A percentile compares a stretch with the other conserved stretches of the same genome.
Evolutionary conservation across 2,113 vertebrate genomes (phyloP).

Genomic region (Oenanthe oenanthe): DNA sequence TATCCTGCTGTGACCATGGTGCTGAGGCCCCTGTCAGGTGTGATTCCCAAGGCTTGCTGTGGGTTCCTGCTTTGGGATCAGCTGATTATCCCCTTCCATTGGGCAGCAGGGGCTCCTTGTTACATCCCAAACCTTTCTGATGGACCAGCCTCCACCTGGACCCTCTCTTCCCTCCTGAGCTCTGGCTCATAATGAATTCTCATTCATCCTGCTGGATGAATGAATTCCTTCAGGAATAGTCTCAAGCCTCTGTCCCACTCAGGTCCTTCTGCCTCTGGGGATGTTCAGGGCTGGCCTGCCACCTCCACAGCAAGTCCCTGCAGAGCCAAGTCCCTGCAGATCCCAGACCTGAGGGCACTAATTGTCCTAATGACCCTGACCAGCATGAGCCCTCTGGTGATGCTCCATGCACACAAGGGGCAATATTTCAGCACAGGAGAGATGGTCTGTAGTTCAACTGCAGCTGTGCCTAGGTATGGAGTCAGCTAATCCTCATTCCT

Average conservation of each 20-base stretch:
- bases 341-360: background rate
- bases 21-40: background rate
- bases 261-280: background rate
- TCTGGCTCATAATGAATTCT: background rate
- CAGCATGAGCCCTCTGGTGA: background rate
- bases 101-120: background rate
- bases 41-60: background rate
- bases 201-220: background rate
- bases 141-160: background rate
- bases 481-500: background rate
- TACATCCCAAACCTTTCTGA: background rate
- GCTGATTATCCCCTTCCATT: background rate
- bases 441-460: accelerated
- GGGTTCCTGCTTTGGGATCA: background rate
- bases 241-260: background rate
- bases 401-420: accelerated
- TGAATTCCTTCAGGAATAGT: background rate
- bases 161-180: background rate
- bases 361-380: background rate
- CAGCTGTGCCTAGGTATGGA: accelerated
- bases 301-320: background rate
- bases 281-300: background rate
- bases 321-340: background rate
- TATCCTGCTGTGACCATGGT: background rate
- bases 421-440: background rate